Evolutionary conservation across 1,140 invertebrate genomes (phyloP).

Genomic region (Apocrypta bakeri): DNA sequence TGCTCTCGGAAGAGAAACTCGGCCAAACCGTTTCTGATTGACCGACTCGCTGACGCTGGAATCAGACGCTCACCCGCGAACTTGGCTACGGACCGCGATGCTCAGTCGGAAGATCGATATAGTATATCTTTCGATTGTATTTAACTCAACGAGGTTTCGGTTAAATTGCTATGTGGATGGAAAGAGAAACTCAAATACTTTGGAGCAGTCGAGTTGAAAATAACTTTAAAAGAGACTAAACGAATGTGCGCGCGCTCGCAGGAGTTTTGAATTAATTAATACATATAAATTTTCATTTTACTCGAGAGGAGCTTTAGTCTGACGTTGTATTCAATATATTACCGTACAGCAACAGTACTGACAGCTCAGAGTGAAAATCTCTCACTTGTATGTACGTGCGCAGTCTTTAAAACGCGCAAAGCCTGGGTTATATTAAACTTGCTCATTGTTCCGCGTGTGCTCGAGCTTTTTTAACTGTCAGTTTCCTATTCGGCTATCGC

Average conservation of each 20-base stretch:
- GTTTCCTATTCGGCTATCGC: background rate
- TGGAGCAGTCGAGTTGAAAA: background rate
- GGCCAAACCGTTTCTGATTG: slow-evolving; percentile 52
- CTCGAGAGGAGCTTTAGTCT: background rate
- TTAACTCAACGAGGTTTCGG: background rate
- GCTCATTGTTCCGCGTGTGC: background rate
- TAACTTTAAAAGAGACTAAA: background rate
- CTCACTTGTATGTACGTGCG: background rate
- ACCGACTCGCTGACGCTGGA: slow-evolving; percentile 34
- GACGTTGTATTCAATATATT: background rate
- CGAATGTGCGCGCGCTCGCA: too few species aligned
- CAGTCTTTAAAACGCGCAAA: background rate
- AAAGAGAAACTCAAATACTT: background rate
- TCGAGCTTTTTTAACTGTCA: background rate
- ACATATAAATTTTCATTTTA: background rate
- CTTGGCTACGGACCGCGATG: background rate
- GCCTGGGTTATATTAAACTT: background rate
- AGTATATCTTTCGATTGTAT: background rate
- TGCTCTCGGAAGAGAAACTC: slow-evolving; percentile 49
- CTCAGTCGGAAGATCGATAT: background rate
- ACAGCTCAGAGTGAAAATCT: background rate
- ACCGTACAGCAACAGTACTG: background rate
- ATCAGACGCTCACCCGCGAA: slow-evolving; percentile 20
- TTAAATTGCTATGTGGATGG: background rate
- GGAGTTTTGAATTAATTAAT: background rate